Evolutionary conservation across 2,888 invertebrate genomes (phyloP).

Genomic region (Ecliptopera silaceata): DNA sequence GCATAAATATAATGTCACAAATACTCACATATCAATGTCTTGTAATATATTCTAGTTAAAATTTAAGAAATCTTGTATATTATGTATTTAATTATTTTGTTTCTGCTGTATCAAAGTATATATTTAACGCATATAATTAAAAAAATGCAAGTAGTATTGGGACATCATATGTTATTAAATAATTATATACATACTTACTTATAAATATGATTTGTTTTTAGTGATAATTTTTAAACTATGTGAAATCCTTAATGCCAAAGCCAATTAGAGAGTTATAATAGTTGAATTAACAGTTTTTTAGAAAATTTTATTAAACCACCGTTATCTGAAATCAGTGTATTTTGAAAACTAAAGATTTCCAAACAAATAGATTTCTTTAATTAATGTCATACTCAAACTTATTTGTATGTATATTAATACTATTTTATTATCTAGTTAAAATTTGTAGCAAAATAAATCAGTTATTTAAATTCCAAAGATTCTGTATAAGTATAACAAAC

Average conservation of each 20-base stretch:
- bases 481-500: not conserved
- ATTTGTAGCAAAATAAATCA: not conserved
- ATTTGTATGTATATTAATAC: not conserved
- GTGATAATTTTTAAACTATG: constrained; percentile 9
- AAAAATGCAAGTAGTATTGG: too few relatives aligned
- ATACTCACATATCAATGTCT: constrained; percentile 58
- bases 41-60: constrained; percentile 8
- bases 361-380: too few relatives aligned
- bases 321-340: too few relatives aligned
- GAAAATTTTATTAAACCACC: constrained; percentile 6
- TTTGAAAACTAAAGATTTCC: too few relatives aligned
- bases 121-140: not conserved
- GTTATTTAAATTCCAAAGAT: not conserved
- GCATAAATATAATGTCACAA: constrained; percentile 36
- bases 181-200: too few relatives aligned
- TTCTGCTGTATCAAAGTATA: not conserved
- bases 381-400: too few relatives aligned
- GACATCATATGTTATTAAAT: too few relatives aligned
- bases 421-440: not conserved
- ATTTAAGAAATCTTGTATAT: constrained; percentile 14
- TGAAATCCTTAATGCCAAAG: constrained; percentile 60
- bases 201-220: too few relatives aligned
- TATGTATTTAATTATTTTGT: not conserved
- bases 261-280: constrained; percentile 4
- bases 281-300: not conserved